Conservation (phyloP, 2,888 invertebrate genomes). For the Tribolium freemani region DNA sequence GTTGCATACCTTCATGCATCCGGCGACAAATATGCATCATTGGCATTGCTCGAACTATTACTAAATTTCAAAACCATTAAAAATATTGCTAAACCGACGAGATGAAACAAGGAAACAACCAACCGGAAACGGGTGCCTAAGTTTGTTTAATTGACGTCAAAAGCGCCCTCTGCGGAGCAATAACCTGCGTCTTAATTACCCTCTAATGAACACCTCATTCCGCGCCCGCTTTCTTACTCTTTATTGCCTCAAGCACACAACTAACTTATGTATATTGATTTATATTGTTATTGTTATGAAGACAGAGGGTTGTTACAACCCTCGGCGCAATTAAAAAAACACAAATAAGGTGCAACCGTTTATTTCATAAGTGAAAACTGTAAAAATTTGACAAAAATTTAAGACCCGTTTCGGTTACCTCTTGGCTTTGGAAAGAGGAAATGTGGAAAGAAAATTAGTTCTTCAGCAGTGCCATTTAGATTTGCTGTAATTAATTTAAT, state of each 20-base stretch:
- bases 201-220: constrained; percentile 62
- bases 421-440: not conserved
- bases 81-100: too few relatives aligned
- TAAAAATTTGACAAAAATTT: not conserved
- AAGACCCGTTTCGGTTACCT: not conserved
- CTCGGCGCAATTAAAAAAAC: too few relatives aligned
- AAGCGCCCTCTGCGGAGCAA: constrained; percentile 59
- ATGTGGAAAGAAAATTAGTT: not conserved
- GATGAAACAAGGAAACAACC: constrained; percentile 46
- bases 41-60: constrained; percentile 52
- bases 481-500: not conserved
- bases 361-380: not conserved
- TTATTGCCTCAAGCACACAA: constrained; percentile 26
- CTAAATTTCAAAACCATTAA: not conserved
- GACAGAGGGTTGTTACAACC: not conserved
- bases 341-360: not conserved
- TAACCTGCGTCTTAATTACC: constrained; percentile 63
- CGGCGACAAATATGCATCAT: constrained; percentile 63
- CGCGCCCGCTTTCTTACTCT: constrained; percentile 41
- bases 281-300: constrained; percentile 39
- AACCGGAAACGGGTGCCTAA: constrained; percentile 54
- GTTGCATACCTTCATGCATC: constrained; percentile 63
- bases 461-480: not conserved
- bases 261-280: constrained; percentile 39
- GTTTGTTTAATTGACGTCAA: constrained; percentile 61